A percentile compares a stretch with the other conserved stretches of the same genome.
Evolutionary conservation across 2,888 invertebrate genomes (phyloP).

Genomic region (Agapetus fuscipes): DNA sequence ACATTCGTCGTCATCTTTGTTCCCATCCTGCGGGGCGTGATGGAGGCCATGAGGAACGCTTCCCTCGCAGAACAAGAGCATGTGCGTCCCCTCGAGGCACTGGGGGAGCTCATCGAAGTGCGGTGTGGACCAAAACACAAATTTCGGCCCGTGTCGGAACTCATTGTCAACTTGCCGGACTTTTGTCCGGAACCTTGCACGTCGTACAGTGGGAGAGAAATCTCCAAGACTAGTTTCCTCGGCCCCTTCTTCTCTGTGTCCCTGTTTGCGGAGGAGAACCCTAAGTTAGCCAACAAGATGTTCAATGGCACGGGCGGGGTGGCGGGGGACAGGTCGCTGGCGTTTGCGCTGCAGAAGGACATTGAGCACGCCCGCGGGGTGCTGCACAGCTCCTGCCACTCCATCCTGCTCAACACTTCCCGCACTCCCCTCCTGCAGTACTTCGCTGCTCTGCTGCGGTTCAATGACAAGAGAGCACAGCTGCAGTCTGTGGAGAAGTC

Average conservation of each 20-base stretch:
- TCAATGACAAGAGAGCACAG: constrained; percentile 83
- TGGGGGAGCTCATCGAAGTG: constrained; percentile 74
- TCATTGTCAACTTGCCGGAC: constrained; percentile 56
- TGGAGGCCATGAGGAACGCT: constrained; percentile 55
- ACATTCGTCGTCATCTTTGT: constrained; percentile 49
- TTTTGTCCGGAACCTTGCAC: constrained; percentile 66
- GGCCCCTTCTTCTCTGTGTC: constrained; percentile 90
- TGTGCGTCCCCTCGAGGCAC: constrained; percentile 56
- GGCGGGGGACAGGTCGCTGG: constrained; percentile 53
- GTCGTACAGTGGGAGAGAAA: constrained; percentile 73
- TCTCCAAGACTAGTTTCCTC: constrained; percentile 74
- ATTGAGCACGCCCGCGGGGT: constrained; percentile 68
- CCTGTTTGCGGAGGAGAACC: constrained; percentile 88
- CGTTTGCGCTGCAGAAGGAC: constrained; percentile 65
- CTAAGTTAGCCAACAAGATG: constrained; percentile 69
- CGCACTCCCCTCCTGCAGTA: constrained; percentile 72
- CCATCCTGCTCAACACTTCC: constrained; percentile 73
- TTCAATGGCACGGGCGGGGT: constrained; percentile 48
- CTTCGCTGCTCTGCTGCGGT: constrained; percentile 63
- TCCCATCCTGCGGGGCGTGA: constrained; percentile 62
- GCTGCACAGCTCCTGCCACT: constrained; percentile 74
- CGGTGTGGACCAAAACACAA: constrained; percentile 56
- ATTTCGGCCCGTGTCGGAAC: constrained; percentile 66
- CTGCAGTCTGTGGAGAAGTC: constrained; percentile 81
- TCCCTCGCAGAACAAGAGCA: constrained; percentile 61